These are phyloP conservation scores for Littorina saxatilis DNA, from an alignment of 1,140 invertebrate species.

Conservation along the genomic window DNA sequence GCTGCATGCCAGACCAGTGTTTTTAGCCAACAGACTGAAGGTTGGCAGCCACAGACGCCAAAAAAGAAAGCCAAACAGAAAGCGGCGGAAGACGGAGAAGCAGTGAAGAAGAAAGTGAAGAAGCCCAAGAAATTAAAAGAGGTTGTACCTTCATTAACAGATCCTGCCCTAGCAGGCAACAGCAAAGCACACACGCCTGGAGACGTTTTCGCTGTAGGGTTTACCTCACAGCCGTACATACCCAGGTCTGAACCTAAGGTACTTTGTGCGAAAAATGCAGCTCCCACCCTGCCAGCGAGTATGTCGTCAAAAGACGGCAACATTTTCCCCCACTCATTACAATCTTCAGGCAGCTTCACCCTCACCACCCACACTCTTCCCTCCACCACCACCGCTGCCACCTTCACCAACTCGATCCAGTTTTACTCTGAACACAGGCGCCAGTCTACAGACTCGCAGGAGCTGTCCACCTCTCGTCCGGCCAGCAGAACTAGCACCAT, in stretches of 20 bases:
- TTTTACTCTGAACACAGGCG: neutral
- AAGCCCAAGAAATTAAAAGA: conserved; percentile 19
- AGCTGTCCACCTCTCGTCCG: conserved; percentile 13
- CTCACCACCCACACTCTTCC: neutral
- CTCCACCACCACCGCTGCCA: neutral
- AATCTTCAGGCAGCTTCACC: neutral
- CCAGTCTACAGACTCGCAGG: conserved; percentile 4
- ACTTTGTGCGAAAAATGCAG: conserved; percentile 9
- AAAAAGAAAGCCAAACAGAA: conserved; percentile 32
- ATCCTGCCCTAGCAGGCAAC: neutral
- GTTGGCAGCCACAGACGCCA: neutral
- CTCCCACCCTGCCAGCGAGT: neutral
- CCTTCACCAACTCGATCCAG: conserved; percentile 7
- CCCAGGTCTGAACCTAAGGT: neutral
- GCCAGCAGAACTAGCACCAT: conserved; percentile 13
- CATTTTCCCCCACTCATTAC: neutral
- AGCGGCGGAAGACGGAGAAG: neutral
- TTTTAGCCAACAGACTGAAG: neutral
- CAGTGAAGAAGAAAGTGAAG: conserved; percentile 10
- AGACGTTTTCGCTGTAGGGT: neutral
- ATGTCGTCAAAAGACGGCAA: neutral
- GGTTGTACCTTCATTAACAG: neutral
- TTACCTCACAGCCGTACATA: no score
- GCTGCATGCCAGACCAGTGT: neutral
- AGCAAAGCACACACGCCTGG: neutral